Conservation (phyloP, 2,888 invertebrate species). For the Cancer borealis region DNA sequence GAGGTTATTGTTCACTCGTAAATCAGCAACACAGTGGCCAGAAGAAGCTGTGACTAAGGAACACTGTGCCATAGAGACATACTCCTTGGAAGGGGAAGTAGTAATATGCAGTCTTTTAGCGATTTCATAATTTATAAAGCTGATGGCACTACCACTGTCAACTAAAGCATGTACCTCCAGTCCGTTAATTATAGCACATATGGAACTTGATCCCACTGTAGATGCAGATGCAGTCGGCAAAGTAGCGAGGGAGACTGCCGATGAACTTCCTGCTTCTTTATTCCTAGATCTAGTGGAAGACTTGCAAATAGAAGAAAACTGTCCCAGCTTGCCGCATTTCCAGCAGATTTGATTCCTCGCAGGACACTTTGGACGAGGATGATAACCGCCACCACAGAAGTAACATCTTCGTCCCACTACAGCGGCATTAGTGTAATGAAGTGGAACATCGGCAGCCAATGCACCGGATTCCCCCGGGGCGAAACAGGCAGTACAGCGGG, state of each 20-base stretch:
- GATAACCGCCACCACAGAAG: neutral
- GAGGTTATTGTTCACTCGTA: too few species aligned
- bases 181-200: too few species aligned
- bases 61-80: neutral
- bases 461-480: too few species aligned
- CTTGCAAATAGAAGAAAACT: neutral
- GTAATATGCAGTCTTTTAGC: neutral
- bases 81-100: neutral
- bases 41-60: neutral
- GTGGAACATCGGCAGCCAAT: too few species aligned
- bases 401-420: too few species aligned
- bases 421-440: too few species aligned
- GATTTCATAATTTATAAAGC: neutral
- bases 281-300: neutral
- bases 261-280: neutral
- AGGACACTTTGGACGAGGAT: neutral
- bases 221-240: too few species aligned
- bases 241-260: neutral
- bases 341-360: neutral
- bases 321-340: neutral
- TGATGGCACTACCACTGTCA: neutral
- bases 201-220: too few species aligned
- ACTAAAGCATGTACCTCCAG: neutral
- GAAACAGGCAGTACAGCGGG: too few species aligned
- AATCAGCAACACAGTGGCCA: neutral